Evolutionary conservation across 2,113 vertebrate genomes (phyloP).

Genomic region (Mesoclemmys tuberculata): DNA sequence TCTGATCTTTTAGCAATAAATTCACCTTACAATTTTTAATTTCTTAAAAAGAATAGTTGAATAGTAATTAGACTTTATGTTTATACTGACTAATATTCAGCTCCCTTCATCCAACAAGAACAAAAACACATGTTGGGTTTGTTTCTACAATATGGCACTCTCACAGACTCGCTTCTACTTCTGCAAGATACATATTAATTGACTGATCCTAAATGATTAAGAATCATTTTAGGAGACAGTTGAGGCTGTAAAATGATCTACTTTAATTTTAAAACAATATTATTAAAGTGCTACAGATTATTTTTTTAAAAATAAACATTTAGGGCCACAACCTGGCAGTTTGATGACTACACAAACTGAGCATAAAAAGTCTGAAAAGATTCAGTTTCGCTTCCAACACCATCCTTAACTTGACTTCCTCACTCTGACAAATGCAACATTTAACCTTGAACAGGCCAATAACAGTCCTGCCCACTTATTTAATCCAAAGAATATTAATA

Average conservation of each 20-base stretch:
- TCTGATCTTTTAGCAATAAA: neutral
- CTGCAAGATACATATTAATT: neutral
- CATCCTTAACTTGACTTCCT: neutral
- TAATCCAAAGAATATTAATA: fast-evolving
- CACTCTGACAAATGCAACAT: neutral
- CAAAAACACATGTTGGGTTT: neutral
- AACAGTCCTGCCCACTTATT: neutral
- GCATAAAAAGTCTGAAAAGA: neutral
- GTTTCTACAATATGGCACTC: neutral
- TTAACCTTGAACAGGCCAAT: neutral
- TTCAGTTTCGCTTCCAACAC: fast-evolving
- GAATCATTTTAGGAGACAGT: neutral
- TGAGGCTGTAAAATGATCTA: neutral
- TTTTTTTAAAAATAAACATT: neutral
- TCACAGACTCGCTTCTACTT: neutral
- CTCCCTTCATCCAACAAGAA: neutral
- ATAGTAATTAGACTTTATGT: neutral
- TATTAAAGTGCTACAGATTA: neutral
- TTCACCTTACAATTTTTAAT: neutral
- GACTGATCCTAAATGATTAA: neutral
- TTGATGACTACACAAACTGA: neutral
- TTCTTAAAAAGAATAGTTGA: neutral
- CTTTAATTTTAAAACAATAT: neutral
- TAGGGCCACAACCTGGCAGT: neutral
- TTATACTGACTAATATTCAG: neutral